Conservation (phyloP, 1,140 invertebrate species). For the Scaptomyza graminum region DNA sequence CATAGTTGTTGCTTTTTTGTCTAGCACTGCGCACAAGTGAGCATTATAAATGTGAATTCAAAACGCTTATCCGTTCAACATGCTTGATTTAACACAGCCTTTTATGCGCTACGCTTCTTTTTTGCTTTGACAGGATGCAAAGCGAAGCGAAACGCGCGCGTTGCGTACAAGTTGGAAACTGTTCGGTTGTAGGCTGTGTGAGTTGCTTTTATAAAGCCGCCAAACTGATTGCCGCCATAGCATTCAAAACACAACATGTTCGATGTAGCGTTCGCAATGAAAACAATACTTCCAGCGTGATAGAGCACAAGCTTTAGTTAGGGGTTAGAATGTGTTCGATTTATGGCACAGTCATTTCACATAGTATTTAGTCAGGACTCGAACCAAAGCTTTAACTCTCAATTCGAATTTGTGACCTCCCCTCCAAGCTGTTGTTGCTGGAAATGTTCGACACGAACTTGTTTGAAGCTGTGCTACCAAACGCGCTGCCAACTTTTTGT, state of each 20-base stretch:
- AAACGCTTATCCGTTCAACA: conserved; percentile 22
- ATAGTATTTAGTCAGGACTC: conserved; percentile 23
- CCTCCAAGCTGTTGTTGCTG: neutral
- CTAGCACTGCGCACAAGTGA: conserved; percentile 5
- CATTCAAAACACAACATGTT: conserved; percentile 80
- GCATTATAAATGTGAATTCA: conserved; percentile 14
- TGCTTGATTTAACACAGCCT: conserved; percentile 3
- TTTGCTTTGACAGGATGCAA: neutral
- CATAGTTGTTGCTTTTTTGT: neutral
- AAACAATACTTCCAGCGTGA: conserved; percentile 50
- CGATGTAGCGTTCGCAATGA: conserved; percentile 57
- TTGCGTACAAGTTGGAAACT: conserved; percentile 54
- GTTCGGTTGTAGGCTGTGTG: conserved; percentile 17
- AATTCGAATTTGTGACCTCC: neutral
- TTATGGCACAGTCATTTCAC: conserved; percentile 12
- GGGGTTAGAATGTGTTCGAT: neutral
- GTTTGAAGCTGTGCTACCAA: conserved; percentile 20
- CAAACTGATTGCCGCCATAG: conserved; percentile 51
- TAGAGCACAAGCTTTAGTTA: conserved; percentile 44
- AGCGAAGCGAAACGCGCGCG: conserved; percentile 50
- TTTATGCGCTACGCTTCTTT: neutral
- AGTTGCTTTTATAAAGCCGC: conserved; percentile 62
- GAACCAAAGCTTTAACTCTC: conserved; percentile 56
- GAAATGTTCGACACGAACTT: conserved; percentile 24
- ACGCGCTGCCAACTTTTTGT: conserved; percentile 23